Percentiles rank a stretch among this genome's conserved stretches.
Evolutionary conservation across 1,140 invertebrate species (phyloP).

Genomic region (Acromyrmex heyeri): DNA sequence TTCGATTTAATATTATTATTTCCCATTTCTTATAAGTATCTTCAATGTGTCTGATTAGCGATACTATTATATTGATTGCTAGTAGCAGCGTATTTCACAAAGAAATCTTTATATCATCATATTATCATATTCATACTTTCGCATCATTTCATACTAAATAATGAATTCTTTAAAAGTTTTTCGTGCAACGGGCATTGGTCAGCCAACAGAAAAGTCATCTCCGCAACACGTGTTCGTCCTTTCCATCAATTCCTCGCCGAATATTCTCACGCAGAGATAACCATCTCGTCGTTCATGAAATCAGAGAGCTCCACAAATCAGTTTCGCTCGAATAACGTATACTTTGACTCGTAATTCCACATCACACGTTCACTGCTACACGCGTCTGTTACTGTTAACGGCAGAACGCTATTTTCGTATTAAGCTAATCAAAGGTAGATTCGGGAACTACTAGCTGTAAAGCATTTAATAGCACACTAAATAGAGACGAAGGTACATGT

Average conservation of each 20-base stretch:
- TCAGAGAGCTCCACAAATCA: background rate
- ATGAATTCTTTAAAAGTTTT: slow-evolving; percentile 7
- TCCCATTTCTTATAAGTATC: no score
- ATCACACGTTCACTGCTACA: slow-evolving; percentile 4
- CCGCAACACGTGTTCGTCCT: background rate
- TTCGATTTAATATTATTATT: no score
- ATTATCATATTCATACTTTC: background rate
- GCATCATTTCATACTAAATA: background rate
- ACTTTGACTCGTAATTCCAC: background rate
- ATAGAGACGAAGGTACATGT: background rate
- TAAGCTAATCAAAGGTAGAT: slow-evolving; percentile 28
- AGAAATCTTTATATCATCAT: background rate
- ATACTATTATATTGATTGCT: no score
- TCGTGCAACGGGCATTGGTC: background rate
- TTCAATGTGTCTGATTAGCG: no score
- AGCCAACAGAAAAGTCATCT: background rate
- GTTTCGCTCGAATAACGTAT: slow-evolving; percentile 9
- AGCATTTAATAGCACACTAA: background rate
- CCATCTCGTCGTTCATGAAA: background rate
- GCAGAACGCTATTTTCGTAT: slow-evolving; percentile 14
- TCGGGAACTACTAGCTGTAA: background rate
- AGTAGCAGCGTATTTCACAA: no score
- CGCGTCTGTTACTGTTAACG: background rate
- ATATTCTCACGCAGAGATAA: background rate
- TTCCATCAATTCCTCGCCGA: background rate